Percentiles rank a stretch among this genome's conserved stretches.
Conservation (phyloP, 2,888 invertebrate species). For the Tinea pellionella region DNA sequence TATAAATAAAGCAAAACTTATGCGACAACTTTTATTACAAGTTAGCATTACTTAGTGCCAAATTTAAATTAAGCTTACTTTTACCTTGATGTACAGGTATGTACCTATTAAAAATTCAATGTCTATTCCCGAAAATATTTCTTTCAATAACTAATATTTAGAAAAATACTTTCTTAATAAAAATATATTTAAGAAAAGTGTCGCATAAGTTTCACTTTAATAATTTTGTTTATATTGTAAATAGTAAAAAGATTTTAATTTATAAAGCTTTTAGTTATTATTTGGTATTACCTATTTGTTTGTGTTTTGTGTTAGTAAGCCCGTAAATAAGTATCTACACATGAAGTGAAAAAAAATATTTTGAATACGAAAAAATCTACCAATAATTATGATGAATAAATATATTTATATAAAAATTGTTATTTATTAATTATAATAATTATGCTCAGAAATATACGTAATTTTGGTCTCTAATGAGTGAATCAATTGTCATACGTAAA, state of each 20-base stretch:
- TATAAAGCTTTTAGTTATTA: constrained; percentile 24
- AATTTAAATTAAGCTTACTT: constrained; percentile 29
- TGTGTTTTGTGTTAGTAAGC: background rate
- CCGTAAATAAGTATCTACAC: background rate
- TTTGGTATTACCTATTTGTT: background rate
- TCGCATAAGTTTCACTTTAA: constrained; percentile 42
- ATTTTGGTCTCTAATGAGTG: constrained; percentile 51
- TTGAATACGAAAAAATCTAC: constrained; percentile 11
- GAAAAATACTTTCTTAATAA: no score
- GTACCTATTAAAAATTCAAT: no score
- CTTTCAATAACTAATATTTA: no score
- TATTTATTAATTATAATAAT: constrained; percentile 19
- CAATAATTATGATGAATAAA: background rate
- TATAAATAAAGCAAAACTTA: constrained; percentile 31
- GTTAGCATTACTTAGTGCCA: constrained; percentile 39
- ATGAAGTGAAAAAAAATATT: background rate
- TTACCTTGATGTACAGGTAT: no score
- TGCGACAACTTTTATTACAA: constrained; percentile 49
- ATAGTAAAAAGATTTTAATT: constrained; percentile 32
- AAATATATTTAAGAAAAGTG: background rate
- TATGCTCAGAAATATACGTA: constrained; percentile 62
- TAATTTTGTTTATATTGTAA: constrained; percentile 43
- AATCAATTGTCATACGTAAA: constrained; percentile 67
- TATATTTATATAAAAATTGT: constrained; percentile 6
- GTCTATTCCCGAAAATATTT: no score